Evolutionary conservation across 2,797 vertebrate genomes (phyloP).

Genomic region (Muraenolepis orangiensis): DNA sequence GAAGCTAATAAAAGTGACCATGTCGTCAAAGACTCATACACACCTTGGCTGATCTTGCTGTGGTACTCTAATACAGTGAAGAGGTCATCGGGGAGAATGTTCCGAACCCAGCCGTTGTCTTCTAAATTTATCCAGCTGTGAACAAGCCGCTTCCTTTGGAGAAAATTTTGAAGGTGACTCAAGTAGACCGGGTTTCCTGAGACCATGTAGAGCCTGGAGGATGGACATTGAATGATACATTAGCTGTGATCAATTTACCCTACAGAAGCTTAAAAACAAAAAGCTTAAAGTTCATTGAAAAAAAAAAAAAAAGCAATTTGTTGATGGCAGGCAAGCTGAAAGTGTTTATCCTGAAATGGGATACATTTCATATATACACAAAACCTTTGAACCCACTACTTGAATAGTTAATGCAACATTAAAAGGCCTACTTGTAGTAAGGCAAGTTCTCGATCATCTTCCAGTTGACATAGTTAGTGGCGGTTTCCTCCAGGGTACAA

Average conservation of each 20-base stretch:
- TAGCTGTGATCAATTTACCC: not conserved
- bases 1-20: not conserved
- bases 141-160: slow-evolving; percentile 54
- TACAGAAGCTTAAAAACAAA: not conserved
- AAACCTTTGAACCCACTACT: not conserved
- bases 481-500: slow-evolving; percentile 48
- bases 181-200: slow-evolving; percentile 49
- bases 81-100: slow-evolving; percentile 52
- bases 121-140: slow-evolving; percentile 59
- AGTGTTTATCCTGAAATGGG: not conserved
- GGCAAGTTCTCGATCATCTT: slow-evolving; percentile 54
- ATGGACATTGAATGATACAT: not conserved
- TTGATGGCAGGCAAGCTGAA: not conserved
- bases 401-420: not conserved
- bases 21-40: not conserved
- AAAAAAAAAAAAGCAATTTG: not conserved
- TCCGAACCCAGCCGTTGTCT: slow-evolving; percentile 54
- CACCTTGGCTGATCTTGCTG: slow-evolving; percentile 63
- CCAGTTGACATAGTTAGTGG: slow-evolving; percentile 57
- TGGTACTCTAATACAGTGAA: slow-evolving; percentile 56
- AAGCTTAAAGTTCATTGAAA: too few species aligned
- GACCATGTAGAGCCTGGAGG: slow-evolving; percentile 49
- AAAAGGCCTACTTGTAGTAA: slow-evolving; percentile 46
- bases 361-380: not conserved
- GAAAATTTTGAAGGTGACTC: slow-evolving; percentile 46